phyloP scores from a whole-genome alignment of 2,888 invertebrate genomes.

The Cerastoderma edule region DNA sequence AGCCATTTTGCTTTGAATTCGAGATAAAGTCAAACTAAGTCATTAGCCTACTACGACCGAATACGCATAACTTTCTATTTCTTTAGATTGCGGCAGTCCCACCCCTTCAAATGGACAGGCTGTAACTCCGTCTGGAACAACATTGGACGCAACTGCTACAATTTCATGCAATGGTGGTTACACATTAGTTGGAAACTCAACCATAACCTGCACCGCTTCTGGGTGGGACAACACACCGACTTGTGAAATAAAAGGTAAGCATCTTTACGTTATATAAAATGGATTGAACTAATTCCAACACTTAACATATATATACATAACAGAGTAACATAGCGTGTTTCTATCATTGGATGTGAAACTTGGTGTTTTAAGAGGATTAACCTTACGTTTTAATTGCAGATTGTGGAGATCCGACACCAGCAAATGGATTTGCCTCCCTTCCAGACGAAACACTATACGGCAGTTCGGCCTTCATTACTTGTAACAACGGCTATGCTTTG shows the following conservation, averaged over 20 bases:
- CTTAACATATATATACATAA: too few relatives aligned
- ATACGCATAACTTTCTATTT: not conserved
- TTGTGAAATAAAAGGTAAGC: slow-evolving; percentile 21
- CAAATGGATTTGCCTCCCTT: not conserved
- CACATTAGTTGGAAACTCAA: slow-evolving; percentile 3
- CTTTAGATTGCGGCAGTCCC: slow-evolving; percentile 33
- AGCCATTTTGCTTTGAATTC: too few relatives aligned
- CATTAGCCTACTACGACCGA: not conserved
- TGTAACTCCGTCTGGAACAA: slow-evolving; percentile 15
- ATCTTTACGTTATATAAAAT: not conserved
- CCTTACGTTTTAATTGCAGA: too few relatives aligned
- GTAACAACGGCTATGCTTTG: slow-evolving; percentile 10
- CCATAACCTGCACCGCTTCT: not conserved
- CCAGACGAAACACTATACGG: not conserved
- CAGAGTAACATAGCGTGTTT: too few relatives aligned
- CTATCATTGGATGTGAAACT: too few relatives aligned
- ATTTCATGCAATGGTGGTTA: slow-evolving; percentile 33
- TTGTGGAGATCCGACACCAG: not conserved
- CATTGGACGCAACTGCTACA: slow-evolving; percentile 11
- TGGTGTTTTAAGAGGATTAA: too few relatives aligned
- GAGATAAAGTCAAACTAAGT: not conserved
- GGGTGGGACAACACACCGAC: slow-evolving; percentile 19
- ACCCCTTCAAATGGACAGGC: not conserved
- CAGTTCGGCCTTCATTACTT: not conserved
- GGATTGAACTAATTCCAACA: too few relatives aligned